These are phyloP conservation scores for Chrysomallon squamiferum DNA, from an alignment of 1,140 invertebrate species.

Conservation along the genomic window DNA sequence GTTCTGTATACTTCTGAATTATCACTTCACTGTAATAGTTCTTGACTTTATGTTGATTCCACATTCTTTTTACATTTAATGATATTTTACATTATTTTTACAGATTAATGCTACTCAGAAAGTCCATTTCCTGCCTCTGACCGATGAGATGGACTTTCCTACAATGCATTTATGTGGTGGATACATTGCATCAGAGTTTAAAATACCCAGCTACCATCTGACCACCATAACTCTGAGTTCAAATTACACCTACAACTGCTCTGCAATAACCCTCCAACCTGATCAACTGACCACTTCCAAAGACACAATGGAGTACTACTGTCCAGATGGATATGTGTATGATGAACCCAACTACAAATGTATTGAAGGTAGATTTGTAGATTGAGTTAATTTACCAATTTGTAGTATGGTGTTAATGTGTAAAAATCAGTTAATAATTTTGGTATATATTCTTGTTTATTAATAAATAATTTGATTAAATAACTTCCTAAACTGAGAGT, in stretches of 20 bases:
- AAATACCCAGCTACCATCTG: slow-evolving; percentile 1
- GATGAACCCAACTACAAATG: slow-evolving; percentile 20
- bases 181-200: background rate
- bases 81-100: too few species aligned
- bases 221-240: background rate
- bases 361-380: slow-evolving; percentile 11
- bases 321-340: slow-evolving; percentile 10
- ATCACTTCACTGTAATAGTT: too few species aligned
- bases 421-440: too few species aligned
- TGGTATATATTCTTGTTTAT: too few species aligned
- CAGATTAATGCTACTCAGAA: slow-evolving; percentile 2
- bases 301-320: slow-evolving; percentile 2
- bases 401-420: too few species aligned
- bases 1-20: too few species aligned
- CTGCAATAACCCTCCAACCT: slow-evolving; percentile 6
- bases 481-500: too few species aligned
- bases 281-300: background rate
- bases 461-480: too few species aligned
- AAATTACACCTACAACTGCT: slow-evolving; percentile 12
- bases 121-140: slow-evolving; percentile 15
- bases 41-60: too few species aligned
- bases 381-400: too few species aligned
- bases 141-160: background rate
- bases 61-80: too few species aligned
- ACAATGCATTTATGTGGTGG: slow-evolving; percentile 8